phyloP scores from a whole-genome alignment of 2,888 invertebrate genomes.

The Drosophila subquinaria region DNA sequence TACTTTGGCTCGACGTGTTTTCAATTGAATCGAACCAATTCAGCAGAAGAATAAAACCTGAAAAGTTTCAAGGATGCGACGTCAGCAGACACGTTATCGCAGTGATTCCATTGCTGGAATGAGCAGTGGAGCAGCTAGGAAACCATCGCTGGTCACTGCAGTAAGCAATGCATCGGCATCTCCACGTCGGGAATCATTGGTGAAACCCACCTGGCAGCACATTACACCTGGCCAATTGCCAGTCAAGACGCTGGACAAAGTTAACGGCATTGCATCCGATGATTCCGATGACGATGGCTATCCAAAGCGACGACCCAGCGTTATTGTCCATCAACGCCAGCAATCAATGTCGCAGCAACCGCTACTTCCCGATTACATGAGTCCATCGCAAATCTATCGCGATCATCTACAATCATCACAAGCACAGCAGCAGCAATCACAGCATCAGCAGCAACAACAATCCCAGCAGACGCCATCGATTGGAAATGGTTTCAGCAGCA shows the following conservation, averaged over 20 bases:
- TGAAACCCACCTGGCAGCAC: slow-evolving; percentile 86
- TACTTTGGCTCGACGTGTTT: slow-evolving; percentile 11
- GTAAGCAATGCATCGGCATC: slow-evolving; percentile 52
- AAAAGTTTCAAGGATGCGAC: slow-evolving; percentile 67
- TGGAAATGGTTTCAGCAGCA: slow-evolving; percentile 63
- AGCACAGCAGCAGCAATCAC: slow-evolving; percentile 15
- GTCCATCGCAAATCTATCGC: slow-evolving; percentile 58
- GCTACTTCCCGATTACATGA: slow-evolving; percentile 63
- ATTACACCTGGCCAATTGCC: slow-evolving; percentile 85
- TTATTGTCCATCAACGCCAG: slow-evolving; percentile 78
- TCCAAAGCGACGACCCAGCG: slow-evolving; percentile 78
- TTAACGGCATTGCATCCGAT: slow-evolving; percentile 83
- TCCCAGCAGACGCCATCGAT: slow-evolving; percentile 27
- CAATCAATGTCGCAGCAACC: slow-evolving; percentile 68
- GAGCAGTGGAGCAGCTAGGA: slow-evolving; percentile 51
- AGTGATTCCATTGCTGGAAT: slow-evolving; percentile 72
- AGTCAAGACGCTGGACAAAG: slow-evolving; percentile 83
- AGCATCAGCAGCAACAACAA: slow-evolving; percentile 31
- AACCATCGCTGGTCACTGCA: slow-evolving; percentile 55
- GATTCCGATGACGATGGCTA: slow-evolving; percentile 81
- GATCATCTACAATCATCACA: slow-evolving; percentile 42
- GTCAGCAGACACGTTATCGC: slow-evolving; percentile 74
- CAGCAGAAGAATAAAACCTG: neutral
- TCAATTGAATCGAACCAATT: slow-evolving; percentile 40
- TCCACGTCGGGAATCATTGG: slow-evolving; percentile 84